Evolutionary conservation across 2,797 vertebrate genomes (phyloP), one percentile per base, ranked within the genome.

Genomic region (Myripristis murdjan): DNA sequence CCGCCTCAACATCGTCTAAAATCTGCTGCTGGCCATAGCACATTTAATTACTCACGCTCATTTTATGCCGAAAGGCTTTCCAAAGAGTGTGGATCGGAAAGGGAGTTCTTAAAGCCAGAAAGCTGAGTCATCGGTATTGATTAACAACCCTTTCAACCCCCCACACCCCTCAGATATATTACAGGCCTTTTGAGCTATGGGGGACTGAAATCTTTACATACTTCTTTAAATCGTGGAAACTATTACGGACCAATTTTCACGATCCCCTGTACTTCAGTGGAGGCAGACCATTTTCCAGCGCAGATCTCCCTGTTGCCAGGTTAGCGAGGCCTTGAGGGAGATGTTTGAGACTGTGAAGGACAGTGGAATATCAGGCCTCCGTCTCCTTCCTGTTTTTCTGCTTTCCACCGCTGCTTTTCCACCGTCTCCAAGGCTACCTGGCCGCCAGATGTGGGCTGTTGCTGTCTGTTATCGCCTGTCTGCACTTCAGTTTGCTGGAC

Each of bases 351-450:
- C n/a, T n/a, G n/a, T n/a, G n/a, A n/a, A n/a, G 1, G 65, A 80
- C 76, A 57, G 63, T 73, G 64, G 70, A 85, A 79, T 46, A 63
- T 75, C 9, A 2, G n/a, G n/a, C n/a, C n/a, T n/a, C n/a, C n/a
- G n/a, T n/a, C n/a, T n/a, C n/a, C n/a, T 53, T 82, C 78, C 83
- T 89, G 78, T 88, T 88, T 85, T 84, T 57, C 69, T 39, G 59
- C n/a, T n/a, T n/a, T n/a, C n/a, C n/a, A n/a, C n/a, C n/a, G n/a
- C n/a, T n/a, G n/a, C n/a, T 57, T 73, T 61, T 55, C 15, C 54
- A 73, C 55, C 7, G 64, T 86, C 79, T 84, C 82, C 81, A 83
- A 24, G 75, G 75, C 73, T 83, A 90, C 90, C 83, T 90, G 86
- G 81, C 82, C 80, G 73, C 77, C 87, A 89, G 81, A 88, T 86